Evolutionary conservation across 2,888 invertebrate genomes (phyloP), one percentile per base, ranked within the genome.

Genomic region (Drosophila suboccidentalis): DNA sequence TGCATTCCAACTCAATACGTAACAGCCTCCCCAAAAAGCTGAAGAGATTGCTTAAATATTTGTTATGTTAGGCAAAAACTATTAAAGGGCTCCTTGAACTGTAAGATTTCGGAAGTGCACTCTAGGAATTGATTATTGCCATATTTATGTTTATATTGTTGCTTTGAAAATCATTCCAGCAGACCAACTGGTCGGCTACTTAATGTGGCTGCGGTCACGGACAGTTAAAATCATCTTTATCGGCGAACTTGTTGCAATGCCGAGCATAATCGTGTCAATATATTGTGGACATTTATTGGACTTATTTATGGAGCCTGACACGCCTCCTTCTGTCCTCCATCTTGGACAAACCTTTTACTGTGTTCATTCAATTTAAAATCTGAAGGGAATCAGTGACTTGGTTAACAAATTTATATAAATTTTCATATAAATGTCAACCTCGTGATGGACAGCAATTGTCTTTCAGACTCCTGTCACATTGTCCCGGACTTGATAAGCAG

Each of bases 221-320:
- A 13, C 9, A 19, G 32, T 39, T 17, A 54, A 54, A 54, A 41
- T 32, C 32, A 41, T 41, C 19, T 8, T 32, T 17, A 9, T 1
- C 17, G 11, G 41, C 39, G 41, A 54, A 54, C 53, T 32, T 54
- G 54, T 32, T 54, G 54, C 32, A 41, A 19, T 54, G 54, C 41
- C 54, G 26, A 29, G 6, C 26, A 32, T 32, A 9, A 10, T 32
- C 2, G 1, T 32, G 3, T 32, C 9, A 32, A 9, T 9, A 26
- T 29, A 32, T 2, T 32, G 3, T 32, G 9, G 10, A 32, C 32
- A 32, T 32, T 32, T 32, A 10, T 32, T 32, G 10, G 3, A 10
- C 3, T 32, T 32, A 32, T 10, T 32, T 32, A 32, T 32, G 3
- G 10, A 3, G 3, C 6, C 29, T 29, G 8, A 8, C 29, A 32